Percentiles rank a stretch among this genome's conserved stretches.
These are phyloP conservation scores for Notodonta ziczac DNA, from an alignment of 2,888 invertebrate genomes.

Conservation along the genomic window DNA sequence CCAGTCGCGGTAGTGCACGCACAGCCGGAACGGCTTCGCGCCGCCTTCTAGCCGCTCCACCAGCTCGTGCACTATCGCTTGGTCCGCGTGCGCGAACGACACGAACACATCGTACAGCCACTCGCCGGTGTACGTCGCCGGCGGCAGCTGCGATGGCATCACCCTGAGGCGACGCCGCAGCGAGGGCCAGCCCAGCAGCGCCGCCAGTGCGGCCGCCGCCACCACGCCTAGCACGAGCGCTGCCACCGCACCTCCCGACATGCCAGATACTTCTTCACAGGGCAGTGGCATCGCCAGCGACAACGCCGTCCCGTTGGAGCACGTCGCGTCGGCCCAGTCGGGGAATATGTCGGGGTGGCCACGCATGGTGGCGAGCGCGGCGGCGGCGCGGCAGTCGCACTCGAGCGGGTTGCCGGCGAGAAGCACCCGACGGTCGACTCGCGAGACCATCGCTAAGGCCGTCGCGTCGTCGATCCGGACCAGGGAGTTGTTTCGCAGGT, in stretches of 20 bases:
- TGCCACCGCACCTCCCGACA: neutral
- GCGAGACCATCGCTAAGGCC: neutral
- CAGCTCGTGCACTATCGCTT: constrained; percentile 87
- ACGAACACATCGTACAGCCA: constrained; percentile 90
- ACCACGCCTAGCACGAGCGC: neutral
- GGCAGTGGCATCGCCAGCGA: neutral
- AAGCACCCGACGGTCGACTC: neutral
- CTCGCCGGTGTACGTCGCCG: neutral
- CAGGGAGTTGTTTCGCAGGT: neutral
- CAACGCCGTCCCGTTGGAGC: neutral
- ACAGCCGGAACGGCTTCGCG: constrained; percentile 78
- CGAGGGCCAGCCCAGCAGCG: too few relatives aligned
- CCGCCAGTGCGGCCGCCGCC: too few relatives aligned
- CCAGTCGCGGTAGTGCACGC: constrained; percentile 91
- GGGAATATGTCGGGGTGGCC: neutral
- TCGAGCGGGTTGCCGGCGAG: neutral
- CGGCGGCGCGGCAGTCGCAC: constrained; percentile 66
- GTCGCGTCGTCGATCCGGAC: neutral
- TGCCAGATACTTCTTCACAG: neutral
- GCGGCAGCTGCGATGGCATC: neutral
- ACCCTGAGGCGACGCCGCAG: too few relatives aligned
- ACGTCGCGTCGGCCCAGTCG: neutral
- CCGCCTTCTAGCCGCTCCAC: constrained; percentile 86
- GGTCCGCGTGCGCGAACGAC: constrained; percentile 90
- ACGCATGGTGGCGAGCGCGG: neutral